Evolutionary conservation across 2,888 invertebrate genomes (phyloP).

Genomic region (Melanophora roralis): DNA sequence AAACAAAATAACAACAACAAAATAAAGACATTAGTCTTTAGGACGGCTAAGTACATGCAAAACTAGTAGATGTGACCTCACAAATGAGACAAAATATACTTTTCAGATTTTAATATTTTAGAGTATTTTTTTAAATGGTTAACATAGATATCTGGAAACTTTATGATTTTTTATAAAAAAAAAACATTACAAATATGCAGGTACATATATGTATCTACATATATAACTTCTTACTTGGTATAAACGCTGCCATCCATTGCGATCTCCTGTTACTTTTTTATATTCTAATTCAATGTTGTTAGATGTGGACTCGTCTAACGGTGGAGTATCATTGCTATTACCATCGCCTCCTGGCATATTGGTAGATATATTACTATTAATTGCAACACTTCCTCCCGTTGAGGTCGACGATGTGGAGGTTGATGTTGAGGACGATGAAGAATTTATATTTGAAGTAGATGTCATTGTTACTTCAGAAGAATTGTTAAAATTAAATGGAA

Average conservation of each 20-base stretch:
- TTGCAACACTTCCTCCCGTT: slow-evolving; percentile 43
- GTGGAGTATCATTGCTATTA: slow-evolving; percentile 54
- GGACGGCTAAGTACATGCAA: background rate
- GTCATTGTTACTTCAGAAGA: slow-evolving; percentile 52
- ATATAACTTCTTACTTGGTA: slow-evolving; percentile 86
- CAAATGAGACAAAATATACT: too few relatives aligned
- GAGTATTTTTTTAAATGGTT: too few relatives aligned
- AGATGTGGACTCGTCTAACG: slow-evolving; percentile 30
- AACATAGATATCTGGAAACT: too few relatives aligned
- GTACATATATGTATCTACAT: too few relatives aligned
- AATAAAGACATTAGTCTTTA: background rate
- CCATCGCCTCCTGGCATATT: slow-evolving; percentile 55
- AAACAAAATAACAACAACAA: background rate
- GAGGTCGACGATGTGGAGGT: slow-evolving; percentile 39
- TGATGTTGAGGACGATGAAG: slow-evolving; percentile 30
- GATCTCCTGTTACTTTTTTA: slow-evolving; percentile 81
- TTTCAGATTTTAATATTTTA: too few relatives aligned
- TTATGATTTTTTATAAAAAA: too few relatives aligned
- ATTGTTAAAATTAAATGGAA: background rate
- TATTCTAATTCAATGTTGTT: slow-evolving; percentile 83
- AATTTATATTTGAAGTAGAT: slow-evolving; percentile 54
- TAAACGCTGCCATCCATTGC: slow-evolving; percentile 83
- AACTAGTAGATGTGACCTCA: too few relatives aligned
- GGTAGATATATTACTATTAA: slow-evolving; percentile 28
- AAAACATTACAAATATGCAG: too few relatives aligned